phyloP scores from a whole-genome alignment of 2,888 invertebrate genomes.

The Temnothorax rugatulus region DNA sequence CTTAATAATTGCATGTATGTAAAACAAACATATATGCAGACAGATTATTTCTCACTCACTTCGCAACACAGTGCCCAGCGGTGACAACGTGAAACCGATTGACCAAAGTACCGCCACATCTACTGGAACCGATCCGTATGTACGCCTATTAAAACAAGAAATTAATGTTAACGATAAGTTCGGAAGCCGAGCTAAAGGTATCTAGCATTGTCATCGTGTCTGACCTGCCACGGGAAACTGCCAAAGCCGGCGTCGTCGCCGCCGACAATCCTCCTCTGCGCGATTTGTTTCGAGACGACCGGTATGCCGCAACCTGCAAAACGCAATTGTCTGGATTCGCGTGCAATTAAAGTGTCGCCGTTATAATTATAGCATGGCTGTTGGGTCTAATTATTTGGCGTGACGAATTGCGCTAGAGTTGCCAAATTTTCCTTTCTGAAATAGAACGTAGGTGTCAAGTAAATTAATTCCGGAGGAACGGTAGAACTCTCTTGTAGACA shows the following conservation, averaged over 20 bases:
- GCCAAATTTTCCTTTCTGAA: slow-evolving; percentile 27
- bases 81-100: slow-evolving; percentile 97
- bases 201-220: slow-evolving; percentile 39
- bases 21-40: background rate
- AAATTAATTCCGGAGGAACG: background rate
- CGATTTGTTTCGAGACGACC: slow-evolving; percentile 92
- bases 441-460: slow-evolving; percentile 1
- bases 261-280: slow-evolving; percentile 96
- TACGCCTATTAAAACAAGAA: slow-evolving; percentile 88
- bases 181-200: background rate
- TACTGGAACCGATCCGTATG: slow-evolving; percentile 96
- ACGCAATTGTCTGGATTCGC: slow-evolving; percentile 43
- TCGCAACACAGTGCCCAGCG: slow-evolving; percentile 97
- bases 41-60: slow-evolving; percentile 84
- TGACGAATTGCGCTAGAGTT: slow-evolving; percentile 23
- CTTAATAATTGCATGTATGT: background rate
- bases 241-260: slow-evolving; percentile 98
- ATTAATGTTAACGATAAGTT: slow-evolving; percentile 39
- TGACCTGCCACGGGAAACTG: slow-evolving; percentile 97
- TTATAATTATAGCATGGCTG: slow-evolving; percentile 28
- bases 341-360: slow-evolving; percentile 15
- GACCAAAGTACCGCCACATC: slow-evolving; percentile 97
- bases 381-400: slow-evolving; percentile 30
- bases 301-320: slow-evolving; percentile 95
- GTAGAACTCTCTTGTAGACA: background rate